Evolutionary conservation across 1,140 invertebrate genomes (phyloP).

Genomic region (Hyphantria cunea): DNA sequence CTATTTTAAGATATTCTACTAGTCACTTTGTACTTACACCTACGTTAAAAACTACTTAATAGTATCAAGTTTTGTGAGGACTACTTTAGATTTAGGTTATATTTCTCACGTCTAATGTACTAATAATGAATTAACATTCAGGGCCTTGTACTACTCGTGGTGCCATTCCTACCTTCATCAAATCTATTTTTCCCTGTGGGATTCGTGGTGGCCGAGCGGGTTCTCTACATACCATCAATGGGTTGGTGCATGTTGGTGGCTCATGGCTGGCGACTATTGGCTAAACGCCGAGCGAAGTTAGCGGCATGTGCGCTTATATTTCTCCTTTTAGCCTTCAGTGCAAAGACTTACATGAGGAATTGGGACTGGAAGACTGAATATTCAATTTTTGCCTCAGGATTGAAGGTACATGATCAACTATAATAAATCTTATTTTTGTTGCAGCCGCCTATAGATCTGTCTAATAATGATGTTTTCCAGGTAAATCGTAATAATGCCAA

Average conservation of each 20-base stretch:
- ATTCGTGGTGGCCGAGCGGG: slow-evolving; percentile 97
- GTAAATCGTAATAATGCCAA: slow-evolving; percentile 97
- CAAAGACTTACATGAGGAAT: slow-evolving; percentile 93
- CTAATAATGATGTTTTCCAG: slow-evolving; percentile 39
- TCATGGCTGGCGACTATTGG: slow-evolving; percentile 85
- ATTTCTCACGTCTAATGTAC: too few relatives aligned
- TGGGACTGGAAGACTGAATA: slow-evolving; percentile 97
- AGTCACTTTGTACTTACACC: too few relatives aligned
- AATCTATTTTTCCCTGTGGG: slow-evolving; percentile 99
- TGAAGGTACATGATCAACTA: slow-evolving; percentile 80
- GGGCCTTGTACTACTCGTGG: slow-evolving; percentile 91
- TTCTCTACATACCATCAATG: slow-evolving; percentile 98
- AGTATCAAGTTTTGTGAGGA: too few relatives aligned
- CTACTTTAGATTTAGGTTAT: too few relatives aligned
- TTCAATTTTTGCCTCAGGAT: slow-evolving; percentile 94
- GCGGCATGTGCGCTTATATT: slow-evolving; percentile 84
- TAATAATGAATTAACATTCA: too few relatives aligned
- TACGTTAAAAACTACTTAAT: too few relatives aligned
- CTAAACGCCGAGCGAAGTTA: slow-evolving; percentile 83
- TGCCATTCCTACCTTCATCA: slow-evolving; percentile 97
- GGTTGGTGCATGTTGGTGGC: slow-evolving; percentile 97
- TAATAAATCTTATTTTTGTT: too few relatives aligned
- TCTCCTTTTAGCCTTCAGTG: slow-evolving; percentile 86
- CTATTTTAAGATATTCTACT: neutral
- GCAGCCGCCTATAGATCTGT: neutral